Percentiles rank a stretch among this genome's conserved stretches.
Evolutionary conservation across 2,888 invertebrate species (phyloP).

Genomic region (Polyommatus icarus): DNA sequence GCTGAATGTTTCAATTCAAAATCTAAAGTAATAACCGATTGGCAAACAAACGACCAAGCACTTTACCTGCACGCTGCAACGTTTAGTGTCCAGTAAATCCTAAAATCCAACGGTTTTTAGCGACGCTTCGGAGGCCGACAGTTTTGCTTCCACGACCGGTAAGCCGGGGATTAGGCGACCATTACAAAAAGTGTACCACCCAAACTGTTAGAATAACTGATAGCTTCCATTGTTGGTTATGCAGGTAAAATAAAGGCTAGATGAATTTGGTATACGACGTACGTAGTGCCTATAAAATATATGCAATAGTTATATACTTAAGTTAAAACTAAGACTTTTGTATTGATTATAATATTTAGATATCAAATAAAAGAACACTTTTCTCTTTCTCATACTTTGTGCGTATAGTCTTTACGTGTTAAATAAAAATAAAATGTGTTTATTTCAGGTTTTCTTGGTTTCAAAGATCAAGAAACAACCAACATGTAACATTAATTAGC

Average conservation of each 20-base stretch:
- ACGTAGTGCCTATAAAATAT: not conserved
- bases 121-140: constrained; percentile 60
- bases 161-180: constrained; percentile 55
- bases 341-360: not conserved
- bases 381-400: no score
- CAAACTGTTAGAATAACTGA: constrained; percentile 35
- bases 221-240: constrained; percentile 23
- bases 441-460: no score
- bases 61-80: constrained; percentile 42
- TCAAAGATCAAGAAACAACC: no score
- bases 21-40: not conserved
- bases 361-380: not conserved
- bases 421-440: no score
- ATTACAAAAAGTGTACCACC: constrained; percentile 47
- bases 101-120: constrained; percentile 64
- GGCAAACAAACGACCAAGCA: constrained; percentile 25
- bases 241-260: not conserved
- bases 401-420: no score
- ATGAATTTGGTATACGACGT: not conserved
- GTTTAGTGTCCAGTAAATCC: constrained; percentile 58
- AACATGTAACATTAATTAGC: no score
- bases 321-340: not conserved
- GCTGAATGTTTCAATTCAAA: not conserved
- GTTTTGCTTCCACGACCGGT: constrained; percentile 57
- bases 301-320: not conserved